Evolutionary conservation across 2,888 invertebrate genomes (phyloP).

Genomic region (Coecobrya sp.): DNA sequence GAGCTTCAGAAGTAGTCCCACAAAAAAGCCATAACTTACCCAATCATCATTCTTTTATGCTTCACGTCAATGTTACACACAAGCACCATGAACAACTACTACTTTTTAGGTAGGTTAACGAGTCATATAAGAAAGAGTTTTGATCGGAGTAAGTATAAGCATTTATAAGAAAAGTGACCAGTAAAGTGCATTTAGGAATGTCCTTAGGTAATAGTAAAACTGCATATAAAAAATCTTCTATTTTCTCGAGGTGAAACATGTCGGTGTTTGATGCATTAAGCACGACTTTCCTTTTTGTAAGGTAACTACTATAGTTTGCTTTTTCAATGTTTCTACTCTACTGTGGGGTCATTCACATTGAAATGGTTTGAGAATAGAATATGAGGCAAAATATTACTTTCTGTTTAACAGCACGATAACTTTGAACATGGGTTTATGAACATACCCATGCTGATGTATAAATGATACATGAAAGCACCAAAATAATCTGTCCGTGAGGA

Average conservation of each 20-base stretch:
- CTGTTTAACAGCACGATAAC: not conserved
- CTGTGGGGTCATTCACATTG: not conserved
- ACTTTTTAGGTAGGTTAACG: slow-evolving; percentile 3
- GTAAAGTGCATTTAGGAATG: slow-evolving; percentile 66
- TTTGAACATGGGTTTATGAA: not conserved
- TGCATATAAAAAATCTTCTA: slow-evolving; percentile 25
- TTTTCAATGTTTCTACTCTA: not conserved
- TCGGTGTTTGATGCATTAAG: slow-evolving; percentile 34
- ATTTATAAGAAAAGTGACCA: slow-evolving; percentile 44
- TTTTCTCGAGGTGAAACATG: not conserved
- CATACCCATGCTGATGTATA: not conserved
- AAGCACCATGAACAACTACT: not conserved
- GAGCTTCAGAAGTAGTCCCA: not conserved
- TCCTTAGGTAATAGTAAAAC: slow-evolving; percentile 23
- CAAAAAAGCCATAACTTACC: slow-evolving; percentile 53
- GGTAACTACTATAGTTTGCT: not conserved
- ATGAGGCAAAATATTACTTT: not conserved
- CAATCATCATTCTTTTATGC: slow-evolving; percentile 46
- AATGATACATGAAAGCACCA: not conserved
- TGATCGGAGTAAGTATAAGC: not conserved
- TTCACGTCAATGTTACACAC: not conserved
- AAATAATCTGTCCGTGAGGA: not conserved
- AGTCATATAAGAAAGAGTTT: not conserved
- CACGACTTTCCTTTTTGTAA: slow-evolving; percentile 32
- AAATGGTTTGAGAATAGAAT: not conserved